A percentile compares a stretch with the other conserved stretches of the same genome.
These are phyloP conservation scores for Laothoe populi DNA, from an alignment of 2,888 invertebrate species.

Conservation along the genomic window DNA sequence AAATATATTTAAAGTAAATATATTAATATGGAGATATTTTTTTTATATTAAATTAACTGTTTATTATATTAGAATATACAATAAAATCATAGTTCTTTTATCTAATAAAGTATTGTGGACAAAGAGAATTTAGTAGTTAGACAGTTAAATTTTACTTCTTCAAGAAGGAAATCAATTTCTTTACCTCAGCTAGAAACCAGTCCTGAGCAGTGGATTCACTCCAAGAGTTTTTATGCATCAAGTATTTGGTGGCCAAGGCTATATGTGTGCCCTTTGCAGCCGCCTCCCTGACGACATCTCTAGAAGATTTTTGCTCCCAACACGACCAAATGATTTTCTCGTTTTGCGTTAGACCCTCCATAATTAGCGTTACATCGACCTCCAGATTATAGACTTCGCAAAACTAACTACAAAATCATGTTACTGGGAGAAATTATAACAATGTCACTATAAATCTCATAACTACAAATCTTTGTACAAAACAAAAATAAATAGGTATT, in stretches of 20 bases:
- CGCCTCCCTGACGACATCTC: constrained; percentile 88
- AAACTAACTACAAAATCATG: constrained; percentile 27
- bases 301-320: constrained; percentile 86
- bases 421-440: constrained; percentile 18
- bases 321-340: constrained; percentile 87
- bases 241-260: constrained; percentile 83
- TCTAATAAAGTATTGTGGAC: too few relatives aligned
- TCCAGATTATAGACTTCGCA: constrained; percentile 14
- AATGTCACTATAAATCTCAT: constrained; percentile 14
- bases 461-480: constrained; percentile 14
- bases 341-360: constrained; percentile 85
- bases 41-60: too few relatives aligned
- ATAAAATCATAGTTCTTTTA: too few relatives aligned
- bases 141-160: not conserved
- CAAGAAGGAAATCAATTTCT: constrained; percentile 6
- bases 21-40: too few relatives aligned
- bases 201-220: constrained; percentile 77
- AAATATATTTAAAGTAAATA: too few relatives aligned
- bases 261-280: constrained; percentile 88
- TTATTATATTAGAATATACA: too few relatives aligned
- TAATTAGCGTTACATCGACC: constrained; percentile 42
- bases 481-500: constrained; percentile 21
- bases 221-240: constrained; percentile 83
- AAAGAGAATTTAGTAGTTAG: too few relatives aligned
- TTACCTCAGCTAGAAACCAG: constrained; percentile 85